Base-by-base conservation (phyloP, 2,113 vertebrate species). In the Rousettus leschenaultii region DNA sequence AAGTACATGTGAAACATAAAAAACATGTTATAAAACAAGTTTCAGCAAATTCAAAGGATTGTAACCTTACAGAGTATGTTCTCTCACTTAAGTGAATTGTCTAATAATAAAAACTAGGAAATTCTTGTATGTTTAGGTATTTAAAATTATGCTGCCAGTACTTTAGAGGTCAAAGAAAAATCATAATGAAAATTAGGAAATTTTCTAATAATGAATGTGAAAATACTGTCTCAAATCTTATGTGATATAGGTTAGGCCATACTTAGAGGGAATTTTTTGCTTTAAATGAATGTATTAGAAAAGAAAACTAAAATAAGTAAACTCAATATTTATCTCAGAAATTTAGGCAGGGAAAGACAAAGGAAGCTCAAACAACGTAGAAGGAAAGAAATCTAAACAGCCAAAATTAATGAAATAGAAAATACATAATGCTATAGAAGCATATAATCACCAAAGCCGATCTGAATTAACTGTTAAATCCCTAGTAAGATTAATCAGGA, bases 381-480 rank as follows among this genome's bases (percentile, higher is more conserved):
- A 89, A 63, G 28, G 35, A 65, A 91, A 19, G 61, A 83, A 91
- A 89, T 59, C n/a, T 26, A 68, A 83, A 90, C n/a, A 95, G 18
- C 45, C 92, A 38, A 89, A 84, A 61, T 94, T 61, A 80, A 63
- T 70, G 70, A 91, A 21, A 82, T 70, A 63, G 61, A 87, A 91
- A 94, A 55, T 66, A 83, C 51, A 30, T 30, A 96, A 71, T 73
- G 19, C 14, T 71, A 7, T 38, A 7, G 22, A 77, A 70, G 53
- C 13, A 24, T 80, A 28, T 68, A 43, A 53, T 77, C 19, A 26
- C 35, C 33, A 84, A 38, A 83, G 40, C 75, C 86, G 51, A 86
- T 82, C 74, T 75, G n/a, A 75, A 82, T 78, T 53, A 84, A 38
- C 71, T 82, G 13, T 10, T 86, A 86, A 91, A 61, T 48, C 15